Conservation (phyloP, 2,888 invertebrate genomes). For the Tricholauxania praeusta region DNA sequence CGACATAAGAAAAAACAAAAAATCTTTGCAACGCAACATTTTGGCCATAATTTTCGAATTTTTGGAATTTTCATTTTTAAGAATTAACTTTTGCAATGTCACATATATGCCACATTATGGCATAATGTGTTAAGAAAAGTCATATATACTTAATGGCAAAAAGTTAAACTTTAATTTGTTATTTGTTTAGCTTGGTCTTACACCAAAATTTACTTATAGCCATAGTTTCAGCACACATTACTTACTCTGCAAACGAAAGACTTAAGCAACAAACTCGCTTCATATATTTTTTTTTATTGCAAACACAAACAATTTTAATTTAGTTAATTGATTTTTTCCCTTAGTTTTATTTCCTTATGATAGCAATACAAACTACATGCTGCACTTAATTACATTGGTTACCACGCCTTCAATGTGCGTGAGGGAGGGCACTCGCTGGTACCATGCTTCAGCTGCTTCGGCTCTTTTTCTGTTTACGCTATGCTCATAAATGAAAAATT, state of each 20-base stretch:
- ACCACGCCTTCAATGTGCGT: slow-evolving; percentile 53
- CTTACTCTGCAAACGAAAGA: not conserved
- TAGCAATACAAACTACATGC: not conserved
- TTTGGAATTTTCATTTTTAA: too few relatives aligned
- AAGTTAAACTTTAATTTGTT: too few relatives aligned
- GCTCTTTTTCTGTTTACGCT: not conserved
- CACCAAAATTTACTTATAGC: too few relatives aligned
- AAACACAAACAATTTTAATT: not conserved
- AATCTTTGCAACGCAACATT: too few relatives aligned
- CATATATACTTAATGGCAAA: too few relatives aligned
- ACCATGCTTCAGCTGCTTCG: slow-evolving; percentile 7
- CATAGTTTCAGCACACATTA: too few relatives aligned
- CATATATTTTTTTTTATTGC: not conserved
- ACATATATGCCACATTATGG: too few relatives aligned
- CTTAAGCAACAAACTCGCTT: slow-evolving; percentile 15
- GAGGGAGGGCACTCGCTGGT: slow-evolving; percentile 29
- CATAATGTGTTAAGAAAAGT: too few relatives aligned
- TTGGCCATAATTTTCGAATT: too few relatives aligned
- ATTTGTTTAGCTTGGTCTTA: too few relatives aligned
- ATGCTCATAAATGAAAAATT: not conserved
- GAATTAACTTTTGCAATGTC: too few relatives aligned
- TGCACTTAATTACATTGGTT: slow-evolving; percentile 29
- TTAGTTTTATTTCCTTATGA: not conserved
- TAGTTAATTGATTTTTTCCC: slow-evolving; percentile 24
- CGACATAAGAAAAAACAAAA: too few relatives aligned